Percentiles rank a stretch among this genome's conserved stretches.
phyloP scores from a whole-genome alignment of 2,888 invertebrate genomes.

The Cacoxenus indagator region DNA sequence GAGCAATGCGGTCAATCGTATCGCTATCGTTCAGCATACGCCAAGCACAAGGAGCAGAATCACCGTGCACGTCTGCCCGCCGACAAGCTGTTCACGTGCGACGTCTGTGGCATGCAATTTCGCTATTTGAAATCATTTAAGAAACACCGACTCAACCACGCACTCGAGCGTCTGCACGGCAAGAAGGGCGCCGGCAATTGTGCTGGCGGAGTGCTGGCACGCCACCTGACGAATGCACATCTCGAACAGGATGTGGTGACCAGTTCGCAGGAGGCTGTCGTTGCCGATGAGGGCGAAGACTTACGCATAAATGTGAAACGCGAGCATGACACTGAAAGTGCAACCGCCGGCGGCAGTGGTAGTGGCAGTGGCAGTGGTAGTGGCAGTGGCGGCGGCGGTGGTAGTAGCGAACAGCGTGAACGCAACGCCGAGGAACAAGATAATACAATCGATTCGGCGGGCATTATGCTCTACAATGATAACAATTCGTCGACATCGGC shows the following conservation, averaged over 20 bases:
- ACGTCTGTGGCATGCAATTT: slow-evolving; percentile 93
- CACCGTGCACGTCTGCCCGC: slow-evolving; percentile 89
- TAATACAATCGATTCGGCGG: slow-evolving; percentile 79
- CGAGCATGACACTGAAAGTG: slow-evolving; percentile 73
- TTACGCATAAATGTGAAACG: slow-evolving; percentile 74
- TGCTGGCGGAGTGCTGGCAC: slow-evolving; percentile 27
- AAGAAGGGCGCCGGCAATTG: slow-evolving; percentile 71
- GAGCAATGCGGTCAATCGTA: slow-evolving; percentile 93
- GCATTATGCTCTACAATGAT: slow-evolving; percentile 69
- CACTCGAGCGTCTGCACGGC: slow-evolving; percentile 85
- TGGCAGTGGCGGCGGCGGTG: slow-evolving; percentile 46
- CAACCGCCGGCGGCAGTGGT: slow-evolving; percentile 69
- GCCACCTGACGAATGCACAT: slow-evolving; percentile 33
- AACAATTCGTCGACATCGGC: slow-evolving; percentile 60
- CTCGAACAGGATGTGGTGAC: slow-evolving; percentile 77
- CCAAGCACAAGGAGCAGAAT: slow-evolving; percentile 89
- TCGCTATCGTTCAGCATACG: slow-evolving; percentile 87
- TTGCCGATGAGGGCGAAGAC: slow-evolving; percentile 75
- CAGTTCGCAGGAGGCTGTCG: slow-evolving; percentile 78
- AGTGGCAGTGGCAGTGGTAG: slow-evolving; percentile 46
- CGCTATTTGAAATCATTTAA: slow-evolving; percentile 91
- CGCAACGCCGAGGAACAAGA: slow-evolving; percentile 75
- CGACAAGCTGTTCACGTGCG: slow-evolving; percentile 91
- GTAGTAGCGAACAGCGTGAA: neutral
- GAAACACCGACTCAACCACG: slow-evolving; percentile 89